Conservation (phyloP, 2,797 vertebrate species). For the Acanthornis magna region DNA sequence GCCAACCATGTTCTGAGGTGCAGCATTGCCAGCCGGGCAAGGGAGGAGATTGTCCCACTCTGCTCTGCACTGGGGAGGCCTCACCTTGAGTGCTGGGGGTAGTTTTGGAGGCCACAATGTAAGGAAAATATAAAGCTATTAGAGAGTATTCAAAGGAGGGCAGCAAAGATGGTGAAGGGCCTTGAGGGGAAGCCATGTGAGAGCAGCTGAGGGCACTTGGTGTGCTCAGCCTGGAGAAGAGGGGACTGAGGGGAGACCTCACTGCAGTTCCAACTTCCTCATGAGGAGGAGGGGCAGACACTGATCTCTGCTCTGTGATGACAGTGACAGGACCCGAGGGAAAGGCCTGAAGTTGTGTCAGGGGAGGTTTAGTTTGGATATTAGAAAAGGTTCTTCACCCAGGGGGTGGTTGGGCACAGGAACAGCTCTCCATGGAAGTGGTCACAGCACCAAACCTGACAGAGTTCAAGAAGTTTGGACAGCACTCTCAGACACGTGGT, state of each 20-base stretch:
- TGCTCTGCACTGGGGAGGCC: not conserved
- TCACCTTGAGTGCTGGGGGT: not conserved
- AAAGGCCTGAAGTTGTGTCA: not conserved
- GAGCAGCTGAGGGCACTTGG: not conserved
- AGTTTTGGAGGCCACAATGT: not conserved
- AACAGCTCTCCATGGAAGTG: not conserved
- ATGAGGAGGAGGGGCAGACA: not conserved
- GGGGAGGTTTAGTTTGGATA: not conserved
- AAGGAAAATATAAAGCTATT: not conserved
- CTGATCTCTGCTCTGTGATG: not conserved
- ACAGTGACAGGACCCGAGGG: rapidly evolving
- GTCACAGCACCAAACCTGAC: not conserved
- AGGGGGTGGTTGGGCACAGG: not conserved
- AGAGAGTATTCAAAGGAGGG: not conserved
- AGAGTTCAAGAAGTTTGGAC: not conserved
- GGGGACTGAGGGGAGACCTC: not conserved
- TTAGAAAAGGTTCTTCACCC: not conserved
- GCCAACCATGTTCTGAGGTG: not conserved
- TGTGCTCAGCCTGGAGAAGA: not conserved
- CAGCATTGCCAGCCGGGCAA: not conserved
- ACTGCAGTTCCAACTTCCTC: rapidly evolving
- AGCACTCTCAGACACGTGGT: not conserved
- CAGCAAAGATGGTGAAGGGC: not conserved
- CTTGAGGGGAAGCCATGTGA: not conserved
- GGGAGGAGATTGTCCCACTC: too few relatives aligned